Evolutionary conservation across 2,113 vertebrate genomes (phyloP).

Genomic region (Tauraco erythrolophus): DNA sequence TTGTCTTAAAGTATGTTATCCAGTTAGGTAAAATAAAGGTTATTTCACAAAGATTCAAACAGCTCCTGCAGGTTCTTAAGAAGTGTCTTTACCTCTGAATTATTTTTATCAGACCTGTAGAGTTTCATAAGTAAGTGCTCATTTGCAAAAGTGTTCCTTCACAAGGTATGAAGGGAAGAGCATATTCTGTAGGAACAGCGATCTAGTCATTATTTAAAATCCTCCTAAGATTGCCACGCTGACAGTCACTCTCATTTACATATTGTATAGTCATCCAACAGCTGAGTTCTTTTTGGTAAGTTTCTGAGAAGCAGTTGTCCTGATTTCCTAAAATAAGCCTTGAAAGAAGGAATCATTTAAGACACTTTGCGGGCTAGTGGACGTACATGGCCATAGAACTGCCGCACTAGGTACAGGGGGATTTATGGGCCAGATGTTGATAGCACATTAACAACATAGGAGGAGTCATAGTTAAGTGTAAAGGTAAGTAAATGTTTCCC

Average conservation of each 20-base stretch:
- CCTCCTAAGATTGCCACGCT: background rate
- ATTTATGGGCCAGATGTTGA: background rate
- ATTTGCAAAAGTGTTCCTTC: background rate
- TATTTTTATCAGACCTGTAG: background rate
- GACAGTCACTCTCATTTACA: background rate
- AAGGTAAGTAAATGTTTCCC: background rate
- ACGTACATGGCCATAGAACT: background rate
- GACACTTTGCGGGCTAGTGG: background rate
- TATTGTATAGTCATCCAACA: background rate
- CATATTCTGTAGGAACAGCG: background rate
- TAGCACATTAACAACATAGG: background rate
- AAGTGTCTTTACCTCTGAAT: background rate
- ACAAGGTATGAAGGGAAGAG: background rate
- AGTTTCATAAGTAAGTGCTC: background rate
- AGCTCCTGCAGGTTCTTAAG: background rate
- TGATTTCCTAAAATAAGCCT: background rate
- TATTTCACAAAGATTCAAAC: background rate
- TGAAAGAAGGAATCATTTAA: background rate
- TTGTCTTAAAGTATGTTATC: background rate
- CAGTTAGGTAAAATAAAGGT: background rate
- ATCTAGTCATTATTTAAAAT: background rate
- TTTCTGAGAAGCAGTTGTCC: background rate
- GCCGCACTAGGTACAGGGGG: background rate
- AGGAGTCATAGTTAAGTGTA: background rate
- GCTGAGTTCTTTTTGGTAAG: background rate